Base-by-base conservation (phyloP, 2,113 vertebrate genomes). In the Pygoscelis antarcticus region DNA sequence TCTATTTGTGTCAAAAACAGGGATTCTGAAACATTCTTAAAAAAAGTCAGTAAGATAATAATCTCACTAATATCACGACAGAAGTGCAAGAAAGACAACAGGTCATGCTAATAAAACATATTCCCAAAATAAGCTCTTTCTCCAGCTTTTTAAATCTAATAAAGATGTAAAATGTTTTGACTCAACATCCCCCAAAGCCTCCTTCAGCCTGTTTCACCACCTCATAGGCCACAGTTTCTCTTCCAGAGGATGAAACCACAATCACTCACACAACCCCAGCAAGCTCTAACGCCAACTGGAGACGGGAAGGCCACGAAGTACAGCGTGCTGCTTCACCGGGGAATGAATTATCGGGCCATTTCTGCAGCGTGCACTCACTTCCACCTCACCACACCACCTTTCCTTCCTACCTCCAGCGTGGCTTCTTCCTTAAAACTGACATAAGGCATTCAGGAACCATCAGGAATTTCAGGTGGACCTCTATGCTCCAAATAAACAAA, bases 291-390 rank as follows among this genome's bases (percentile, higher is more conserved):
- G 4, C 52, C 52, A 62, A 6, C 15, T 9, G 71, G 27, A 51
- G 64, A 65, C 15, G 47, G 47, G 13, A 68, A 40, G 7, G 32
- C 18, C 80, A 49, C 13, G 12, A 23, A 34, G 34, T 0, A 6
- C 29, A 26, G 34, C 0, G 3, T 32, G 69, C 47, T 42, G 25
- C 47, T 60, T 26, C 32, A 15, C 2, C 7, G 16, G 16, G 34
- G 16, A 38, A 54, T 30, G 16, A 38, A 54, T 30, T 9, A 16
- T 0, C 30, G 19, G 51, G 47, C 54, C 16, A 8, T 2, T 34
- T 40, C 66, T 51, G 68, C 68, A 54, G 30, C 3, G 1, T 4
- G 9, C 26, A 12, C 47, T 19, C 36, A 3, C 27, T 42, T 27
- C 46, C 55, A 77, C 15, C 40, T 29, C 4, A 1, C 34, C 42